Conservation (phyloP, 2,113 vertebrate species). For the Heptranchias perlo region DNA sequence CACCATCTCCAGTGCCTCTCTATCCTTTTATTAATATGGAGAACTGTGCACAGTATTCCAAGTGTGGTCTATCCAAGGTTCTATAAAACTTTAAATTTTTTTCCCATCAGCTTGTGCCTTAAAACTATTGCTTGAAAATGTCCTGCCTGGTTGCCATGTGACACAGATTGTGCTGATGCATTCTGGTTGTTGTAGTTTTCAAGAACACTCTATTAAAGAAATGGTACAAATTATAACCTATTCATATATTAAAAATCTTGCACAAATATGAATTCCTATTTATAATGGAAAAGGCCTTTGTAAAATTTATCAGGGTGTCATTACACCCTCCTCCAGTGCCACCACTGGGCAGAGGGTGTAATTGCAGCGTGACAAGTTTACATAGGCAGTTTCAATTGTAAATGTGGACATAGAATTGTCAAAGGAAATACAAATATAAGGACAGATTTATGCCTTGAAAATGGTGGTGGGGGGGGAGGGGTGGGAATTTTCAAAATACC, state of each 20-base stretch:
- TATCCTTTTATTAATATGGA: too few species aligned
- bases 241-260: too few species aligned
- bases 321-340: neutral
- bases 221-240: too few species aligned
- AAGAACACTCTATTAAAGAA: neutral
- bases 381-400: neutral
- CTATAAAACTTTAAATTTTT: too few species aligned
- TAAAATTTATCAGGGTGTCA: neutral
- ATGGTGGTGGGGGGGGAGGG: too few species aligned
- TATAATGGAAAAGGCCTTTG: neutral
- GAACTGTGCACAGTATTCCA: too few species aligned
- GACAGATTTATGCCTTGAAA: neutral
- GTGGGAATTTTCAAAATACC: too few species aligned
- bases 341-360: neutral
- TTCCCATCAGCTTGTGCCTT: neutral
- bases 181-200: neutral
- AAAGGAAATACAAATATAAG: neutral
- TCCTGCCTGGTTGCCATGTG: too few species aligned
- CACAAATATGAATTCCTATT: too few species aligned
- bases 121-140: neutral
- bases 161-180: too few species aligned
- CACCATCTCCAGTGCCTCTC: too few species aligned
- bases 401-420: neutral
- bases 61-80: too few species aligned
- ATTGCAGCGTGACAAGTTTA: neutral